These are phyloP conservation scores for Tetraodon nigroviridis DNA, from an alignment of 2,113 vertebrate genomes.

Conservation along the genomic window DNA sequence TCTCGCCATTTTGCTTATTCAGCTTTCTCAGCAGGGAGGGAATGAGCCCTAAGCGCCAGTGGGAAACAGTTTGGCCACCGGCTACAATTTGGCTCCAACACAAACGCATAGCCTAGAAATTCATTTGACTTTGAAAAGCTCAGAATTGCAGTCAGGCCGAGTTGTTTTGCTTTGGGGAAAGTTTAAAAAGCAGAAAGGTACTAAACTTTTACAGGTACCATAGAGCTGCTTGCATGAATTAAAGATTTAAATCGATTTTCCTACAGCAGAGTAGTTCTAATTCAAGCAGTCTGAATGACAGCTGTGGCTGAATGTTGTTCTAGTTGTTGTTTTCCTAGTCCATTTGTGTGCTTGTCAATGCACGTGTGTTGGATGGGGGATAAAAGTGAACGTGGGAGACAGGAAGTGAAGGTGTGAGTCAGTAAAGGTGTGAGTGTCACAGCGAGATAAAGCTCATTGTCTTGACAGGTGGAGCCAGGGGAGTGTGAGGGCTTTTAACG, in stretches of 20 bases:
- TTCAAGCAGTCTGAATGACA: conserved; percentile 17
- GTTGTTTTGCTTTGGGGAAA: too few relatives aligned
- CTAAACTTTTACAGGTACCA: too few relatives aligned
- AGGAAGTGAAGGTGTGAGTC: conserved; percentile 74
- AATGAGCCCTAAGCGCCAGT: conserved; percentile 29
- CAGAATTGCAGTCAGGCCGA: not conserved
- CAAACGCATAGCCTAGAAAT: conserved; percentile 40
- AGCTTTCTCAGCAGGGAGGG: conserved; percentile 56
- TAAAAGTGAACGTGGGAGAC: conserved; percentile 53
- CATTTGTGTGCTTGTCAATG: conserved; percentile 3
- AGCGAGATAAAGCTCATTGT: conserved; percentile 48
- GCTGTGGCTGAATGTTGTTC: conserved; percentile 62
- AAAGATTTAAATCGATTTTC: too few relatives aligned
- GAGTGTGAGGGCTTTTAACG: conserved; percentile 2
- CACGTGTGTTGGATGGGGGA: conserved; percentile 30
- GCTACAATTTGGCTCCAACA: conserved; percentile 65
- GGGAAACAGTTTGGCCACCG: conserved; percentile 62
- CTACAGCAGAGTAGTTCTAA: too few relatives aligned
- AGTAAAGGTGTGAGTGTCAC: conserved; percentile 64
- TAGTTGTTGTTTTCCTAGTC: conserved; percentile 73
- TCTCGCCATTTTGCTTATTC: conserved; percentile 38
- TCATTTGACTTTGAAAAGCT: not conserved
- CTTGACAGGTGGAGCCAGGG: conserved; percentile 33
- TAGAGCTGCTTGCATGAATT: too few relatives aligned
- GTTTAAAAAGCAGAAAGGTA: too few relatives aligned